Conservation (phyloP, 1,140 invertebrate species). For the Oncopeltus fasciatus region DNA sequence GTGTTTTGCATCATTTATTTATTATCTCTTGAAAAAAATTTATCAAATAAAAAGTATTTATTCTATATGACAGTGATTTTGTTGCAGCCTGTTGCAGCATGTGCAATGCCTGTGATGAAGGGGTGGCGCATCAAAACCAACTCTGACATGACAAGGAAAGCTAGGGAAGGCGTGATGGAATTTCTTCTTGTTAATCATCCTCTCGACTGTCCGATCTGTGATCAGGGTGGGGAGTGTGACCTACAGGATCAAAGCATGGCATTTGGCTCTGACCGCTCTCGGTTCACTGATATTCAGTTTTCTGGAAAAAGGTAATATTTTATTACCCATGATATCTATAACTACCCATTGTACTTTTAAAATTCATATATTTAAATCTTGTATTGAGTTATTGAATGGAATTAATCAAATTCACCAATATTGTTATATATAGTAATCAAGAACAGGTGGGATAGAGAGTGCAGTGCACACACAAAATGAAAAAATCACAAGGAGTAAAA, state of each 20-base stretch:
- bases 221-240: constrained; percentile 99
- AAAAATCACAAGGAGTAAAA: too few species aligned
- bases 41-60: too few species aligned
- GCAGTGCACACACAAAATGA: too few species aligned
- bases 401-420: too few species aligned
- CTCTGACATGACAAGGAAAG: constrained; percentile 86
- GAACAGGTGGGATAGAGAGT: too few species aligned
- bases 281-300: constrained; percentile 87
- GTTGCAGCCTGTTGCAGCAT: constrained; percentile 91
- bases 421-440: too few species aligned
- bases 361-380: too few species aligned
- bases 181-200: constrained; percentile 97
- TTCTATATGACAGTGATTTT: constrained; percentile 24
- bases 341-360: too few species aligned
- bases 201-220: constrained; percentile 98
- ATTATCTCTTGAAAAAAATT: too few species aligned
- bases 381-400: too few species aligned
- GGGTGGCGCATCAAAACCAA: constrained; percentile 95
- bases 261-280: constrained; percentile 91
- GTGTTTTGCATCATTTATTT: too few species aligned
- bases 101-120: constrained; percentile 99
- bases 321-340: too few species aligned
- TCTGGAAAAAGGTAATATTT: constrained; percentile 70
- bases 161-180: constrained; percentile 97
- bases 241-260: constrained; percentile 97